phyloP scores from a whole-genome alignment of 2,113 vertebrate genomes.

The Coracopsis vasa region DNA sequence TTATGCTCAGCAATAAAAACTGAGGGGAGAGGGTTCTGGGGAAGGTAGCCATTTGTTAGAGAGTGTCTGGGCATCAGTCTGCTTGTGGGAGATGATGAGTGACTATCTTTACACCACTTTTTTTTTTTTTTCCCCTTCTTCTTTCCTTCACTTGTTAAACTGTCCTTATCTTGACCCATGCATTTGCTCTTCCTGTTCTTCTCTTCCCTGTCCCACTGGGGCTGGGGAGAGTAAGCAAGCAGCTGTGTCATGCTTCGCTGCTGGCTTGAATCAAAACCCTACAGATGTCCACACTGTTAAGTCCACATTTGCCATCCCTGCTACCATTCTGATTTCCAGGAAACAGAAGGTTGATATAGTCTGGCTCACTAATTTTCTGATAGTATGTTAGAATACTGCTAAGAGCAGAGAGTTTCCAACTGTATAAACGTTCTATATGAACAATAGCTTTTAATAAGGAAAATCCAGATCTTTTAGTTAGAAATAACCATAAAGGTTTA shows the following conservation, averaged over 20 bases:
- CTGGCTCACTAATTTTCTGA: neutral
- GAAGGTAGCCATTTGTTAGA: neutral
- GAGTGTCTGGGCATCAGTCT: neutral
- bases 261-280: neutral
- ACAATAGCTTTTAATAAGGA: constrained; percentile 8
- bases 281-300: neutral
- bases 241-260: accelerated
- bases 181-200: neutral
- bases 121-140: neutral
- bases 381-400: neutral
- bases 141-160: neutral
- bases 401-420: neutral
- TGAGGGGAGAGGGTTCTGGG: accelerated
- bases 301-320: neutral
- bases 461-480: constrained; percentile 7
- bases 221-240: neutral
- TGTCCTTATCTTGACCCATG: neutral
- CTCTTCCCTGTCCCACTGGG: neutral
- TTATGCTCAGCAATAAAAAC: neutral
- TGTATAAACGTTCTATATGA: neutral
- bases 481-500: constrained; percentile 15
- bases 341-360: neutral
- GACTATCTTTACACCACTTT: neutral
- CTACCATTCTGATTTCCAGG: neutral
- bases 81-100: neutral